phyloP scores from a whole-genome alignment of 2,888 invertebrate genomes.

The Tenthredo mesomela region DNA sequence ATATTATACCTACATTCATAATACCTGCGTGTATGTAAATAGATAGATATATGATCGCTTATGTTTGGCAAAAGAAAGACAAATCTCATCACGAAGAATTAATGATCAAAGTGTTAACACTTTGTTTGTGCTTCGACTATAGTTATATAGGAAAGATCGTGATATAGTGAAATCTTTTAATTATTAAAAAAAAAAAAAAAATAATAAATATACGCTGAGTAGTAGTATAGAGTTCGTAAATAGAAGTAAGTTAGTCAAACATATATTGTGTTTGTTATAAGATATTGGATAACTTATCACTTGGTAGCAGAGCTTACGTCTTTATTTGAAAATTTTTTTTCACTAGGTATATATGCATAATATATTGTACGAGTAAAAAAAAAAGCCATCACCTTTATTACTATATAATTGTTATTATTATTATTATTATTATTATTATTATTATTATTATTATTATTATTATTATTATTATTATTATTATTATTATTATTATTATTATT shows the following conservation, averaged over 20 bases:
- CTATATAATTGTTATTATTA: too few species aligned
- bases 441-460: neutral
- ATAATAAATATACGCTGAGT: neutral
- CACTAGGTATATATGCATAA: too few species aligned
- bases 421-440: neutral
- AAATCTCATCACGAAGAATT: neutral
- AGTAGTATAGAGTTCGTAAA: neutral
- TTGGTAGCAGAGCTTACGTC: neutral
- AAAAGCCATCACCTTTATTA: neutral
- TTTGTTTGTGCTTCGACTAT: neutral
- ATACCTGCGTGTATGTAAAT: neutral
- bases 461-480: neutral
- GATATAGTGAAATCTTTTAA: neutral
- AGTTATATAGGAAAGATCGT: neutral
- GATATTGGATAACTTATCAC: neutral
- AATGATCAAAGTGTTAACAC: neutral
- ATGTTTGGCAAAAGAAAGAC: neutral
- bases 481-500: neutral
- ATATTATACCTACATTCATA: neutral
- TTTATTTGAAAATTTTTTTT: too few species aligned
- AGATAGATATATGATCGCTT: neutral
- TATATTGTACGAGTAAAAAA: neutral
- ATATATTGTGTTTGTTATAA: slow-evolving; percentile 4
- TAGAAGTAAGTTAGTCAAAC: neutral
- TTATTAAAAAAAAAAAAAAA: neutral